A percentile compares a stretch with the other conserved stretches of the same genome.
Evolutionary conservation across 1,140 invertebrate genomes (phyloP).

Genomic region (Drosophila nigrodunni): DNA sequence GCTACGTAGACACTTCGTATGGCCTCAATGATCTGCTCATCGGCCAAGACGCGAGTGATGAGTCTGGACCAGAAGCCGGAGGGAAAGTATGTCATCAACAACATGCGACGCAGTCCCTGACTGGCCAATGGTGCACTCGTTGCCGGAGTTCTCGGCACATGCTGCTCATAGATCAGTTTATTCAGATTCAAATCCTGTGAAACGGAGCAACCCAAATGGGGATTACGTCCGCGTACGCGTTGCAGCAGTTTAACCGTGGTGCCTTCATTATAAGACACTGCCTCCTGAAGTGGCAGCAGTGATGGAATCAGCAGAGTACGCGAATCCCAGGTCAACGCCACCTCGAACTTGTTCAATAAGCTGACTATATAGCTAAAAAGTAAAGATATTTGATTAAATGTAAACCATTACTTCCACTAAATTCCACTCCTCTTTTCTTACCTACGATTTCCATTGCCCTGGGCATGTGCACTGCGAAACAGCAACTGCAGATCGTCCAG

Average conservation of each 20-base stretch:
- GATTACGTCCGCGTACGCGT: constrained; percentile 87
- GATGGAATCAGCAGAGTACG: constrained; percentile 96
- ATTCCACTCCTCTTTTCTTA: constrained; percentile 12
- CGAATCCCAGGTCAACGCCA: constrained; percentile 98
- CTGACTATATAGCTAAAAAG: constrained; percentile 91
- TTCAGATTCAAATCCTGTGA: constrained; percentile 77
- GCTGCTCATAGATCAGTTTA: constrained; percentile 70
- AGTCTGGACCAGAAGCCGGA: constrained; percentile 99
- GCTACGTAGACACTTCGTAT: constrained; percentile 85
- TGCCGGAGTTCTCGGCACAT: constrained; percentile 13
- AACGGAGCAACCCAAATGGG: constrained; percentile 66
- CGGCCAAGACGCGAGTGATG: constrained; percentile 95
- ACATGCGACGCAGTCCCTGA: constrained; percentile 86
- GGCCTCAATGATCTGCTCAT: constrained; percentile 94
- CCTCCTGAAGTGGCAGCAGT: constrained; percentile 92
- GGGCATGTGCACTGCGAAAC: constrained; percentile 89
- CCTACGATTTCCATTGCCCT: constrained; percentile 85
- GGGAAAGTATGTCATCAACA: constrained; percentile 98
- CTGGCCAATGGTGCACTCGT: constrained; percentile 6
- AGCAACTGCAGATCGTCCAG: constrained; percentile 96
- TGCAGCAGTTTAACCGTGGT: constrained; percentile 88
- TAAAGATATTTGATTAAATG: neutral
- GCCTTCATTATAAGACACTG: constrained; percentile 86
- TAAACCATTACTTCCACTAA: neutral
- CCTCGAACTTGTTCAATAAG: constrained; percentile 98